These are phyloP conservation scores for Brachyalestes nurse DNA, from an alignment of 2,797 vertebrate genomes.

Conservation along the genomic window DNA sequence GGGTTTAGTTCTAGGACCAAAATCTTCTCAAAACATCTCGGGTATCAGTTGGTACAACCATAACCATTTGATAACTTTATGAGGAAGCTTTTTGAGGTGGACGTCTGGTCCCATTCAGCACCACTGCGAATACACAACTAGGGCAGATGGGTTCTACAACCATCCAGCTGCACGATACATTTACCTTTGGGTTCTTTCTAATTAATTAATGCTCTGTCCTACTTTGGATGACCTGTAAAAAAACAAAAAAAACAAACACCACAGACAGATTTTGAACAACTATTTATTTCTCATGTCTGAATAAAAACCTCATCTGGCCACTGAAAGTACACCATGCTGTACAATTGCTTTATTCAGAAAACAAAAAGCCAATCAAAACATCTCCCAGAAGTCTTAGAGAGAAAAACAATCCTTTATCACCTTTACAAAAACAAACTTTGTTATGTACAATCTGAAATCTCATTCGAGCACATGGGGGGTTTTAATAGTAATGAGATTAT, in stretches of 20 bases:
- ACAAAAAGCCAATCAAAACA: constrained; percentile 63
- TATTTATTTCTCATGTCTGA: constrained; percentile 77
- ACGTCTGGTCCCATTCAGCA: no score
- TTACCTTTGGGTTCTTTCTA: no score
- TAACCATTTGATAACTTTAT: no score
- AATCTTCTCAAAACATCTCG: no score
- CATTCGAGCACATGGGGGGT: constrained; percentile 66
- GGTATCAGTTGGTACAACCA: no score
- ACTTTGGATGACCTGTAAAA: no score
- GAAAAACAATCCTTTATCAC: constrained; percentile 55
- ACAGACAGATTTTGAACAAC: constrained; percentile 70
- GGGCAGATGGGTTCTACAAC: no score
- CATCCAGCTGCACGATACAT: background rate
- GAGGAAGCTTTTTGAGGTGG: no score
- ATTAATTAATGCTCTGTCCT: no score
- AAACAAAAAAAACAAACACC: constrained; percentile 45
- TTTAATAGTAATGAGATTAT: constrained; percentile 66
- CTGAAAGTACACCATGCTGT: constrained; percentile 69
- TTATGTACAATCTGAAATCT: constrained; percentile 71
- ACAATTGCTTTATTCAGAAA: constrained; percentile 69
- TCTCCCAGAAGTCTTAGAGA: constrained; percentile 72
- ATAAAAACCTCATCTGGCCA: constrained; percentile 79
- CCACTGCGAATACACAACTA: no score
- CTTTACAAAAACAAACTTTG: constrained; percentile 66
- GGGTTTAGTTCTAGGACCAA: no score